phyloP scores from a whole-genome alignment of 2,888 invertebrate species.

The Andrena camellia region DNA sequence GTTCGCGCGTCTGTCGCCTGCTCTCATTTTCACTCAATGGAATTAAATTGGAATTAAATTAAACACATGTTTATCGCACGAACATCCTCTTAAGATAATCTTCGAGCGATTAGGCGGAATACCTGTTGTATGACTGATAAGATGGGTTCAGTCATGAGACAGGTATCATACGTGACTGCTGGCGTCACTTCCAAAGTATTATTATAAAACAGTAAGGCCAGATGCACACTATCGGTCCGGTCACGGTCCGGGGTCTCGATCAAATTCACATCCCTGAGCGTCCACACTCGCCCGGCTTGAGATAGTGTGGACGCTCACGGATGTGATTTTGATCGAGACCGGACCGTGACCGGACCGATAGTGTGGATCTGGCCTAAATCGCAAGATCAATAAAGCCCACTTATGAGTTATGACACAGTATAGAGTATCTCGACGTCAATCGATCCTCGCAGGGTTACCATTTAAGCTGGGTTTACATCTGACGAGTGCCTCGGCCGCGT shows the following conservation, averaged over 20 bases:
- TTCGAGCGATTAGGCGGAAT: neutral
- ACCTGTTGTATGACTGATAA: slow-evolving; percentile 1
- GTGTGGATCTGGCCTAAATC: no score
- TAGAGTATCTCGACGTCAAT: neutral
- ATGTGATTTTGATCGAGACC: no score
- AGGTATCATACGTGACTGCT: neutral
- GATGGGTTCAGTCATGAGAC: neutral
- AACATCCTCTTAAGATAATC: slow-evolving; percentile 3
- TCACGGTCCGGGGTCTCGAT: no score
- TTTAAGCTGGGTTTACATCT: no score
- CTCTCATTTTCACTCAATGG: no score
- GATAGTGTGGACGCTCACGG: no score
- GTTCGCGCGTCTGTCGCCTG: no score
- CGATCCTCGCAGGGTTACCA: neutral
- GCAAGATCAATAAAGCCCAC: neutral
- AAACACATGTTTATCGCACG: neutral
- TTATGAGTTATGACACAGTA: neutral
- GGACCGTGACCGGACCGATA: no score
- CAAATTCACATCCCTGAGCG: no score
- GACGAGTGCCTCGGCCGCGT: no score
- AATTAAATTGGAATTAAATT: neutral
- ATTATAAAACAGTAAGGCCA: neutral
- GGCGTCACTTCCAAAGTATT: neutral
- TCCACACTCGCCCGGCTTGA: no score
- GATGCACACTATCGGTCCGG: no score